These are phyloP conservation scores for Motacilla tschutschensis DNA, from an alignment of 2,113 vertebrate genomes.

Conservation along the genomic window DNA sequence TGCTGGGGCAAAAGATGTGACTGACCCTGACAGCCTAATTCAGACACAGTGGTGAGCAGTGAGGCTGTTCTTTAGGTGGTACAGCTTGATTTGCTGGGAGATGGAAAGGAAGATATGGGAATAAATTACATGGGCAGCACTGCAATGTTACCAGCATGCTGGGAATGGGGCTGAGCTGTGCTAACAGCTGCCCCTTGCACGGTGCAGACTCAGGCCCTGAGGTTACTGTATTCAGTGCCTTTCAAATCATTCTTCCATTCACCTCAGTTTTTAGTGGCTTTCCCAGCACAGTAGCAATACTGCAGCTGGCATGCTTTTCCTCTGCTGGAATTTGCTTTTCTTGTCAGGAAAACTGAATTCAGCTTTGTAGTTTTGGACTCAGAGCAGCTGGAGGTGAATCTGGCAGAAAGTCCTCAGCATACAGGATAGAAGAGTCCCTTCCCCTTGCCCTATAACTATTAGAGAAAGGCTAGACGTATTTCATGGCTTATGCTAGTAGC, in stretches of 20 bases:
- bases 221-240: background rate
- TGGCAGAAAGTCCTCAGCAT: background rate
- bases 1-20: background rate
- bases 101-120: background rate
- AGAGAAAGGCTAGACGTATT: background rate
- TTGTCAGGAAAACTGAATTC: constrained; percentile 40
- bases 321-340: constrained; percentile 48
- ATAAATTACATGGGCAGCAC: background rate
- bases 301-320: constrained; percentile 11
- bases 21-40: background rate
- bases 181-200: background rate
- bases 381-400: constrained; percentile 30
- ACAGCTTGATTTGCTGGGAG: background rate
- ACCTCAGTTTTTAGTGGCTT: constrained; percentile 30
- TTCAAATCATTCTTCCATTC: constrained; percentile 26
- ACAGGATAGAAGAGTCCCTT: background rate
- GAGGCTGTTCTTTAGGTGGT: background rate
- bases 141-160: background rate
- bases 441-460: background rate
- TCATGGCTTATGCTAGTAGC: background rate
- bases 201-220: background rate
- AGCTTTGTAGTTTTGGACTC: constrained; percentile 26
- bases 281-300: constrained; percentile 57
- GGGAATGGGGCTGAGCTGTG: background rate
- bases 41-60: background rate